A percentile compares a stretch with the other conserved stretches of the same genome.
Evolutionary conservation across 35 echinoderm and acorn worm species (phyloP).

Genomic region (Lytechinus pictus): DNA sequence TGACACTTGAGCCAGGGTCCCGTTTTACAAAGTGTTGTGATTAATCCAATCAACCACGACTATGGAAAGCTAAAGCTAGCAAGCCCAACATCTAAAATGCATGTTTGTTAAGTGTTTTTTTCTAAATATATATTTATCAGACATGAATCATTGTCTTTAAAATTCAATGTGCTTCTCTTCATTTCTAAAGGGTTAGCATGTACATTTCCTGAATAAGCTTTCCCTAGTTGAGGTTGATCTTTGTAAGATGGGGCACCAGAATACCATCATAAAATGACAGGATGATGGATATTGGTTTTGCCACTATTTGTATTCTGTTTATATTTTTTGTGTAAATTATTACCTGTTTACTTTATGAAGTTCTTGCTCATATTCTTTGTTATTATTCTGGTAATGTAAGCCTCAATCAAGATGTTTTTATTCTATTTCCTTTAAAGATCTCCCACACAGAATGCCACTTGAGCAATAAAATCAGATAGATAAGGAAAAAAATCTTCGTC

Average conservation of each 20-base stretch:
- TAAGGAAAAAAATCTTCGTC: not conserved
- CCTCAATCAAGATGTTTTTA: not conserved
- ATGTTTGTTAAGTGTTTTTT: too few species aligned
- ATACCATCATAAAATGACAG: not conserved
- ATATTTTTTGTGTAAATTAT: conserved; percentile 20
- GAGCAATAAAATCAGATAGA: conserved; percentile 43
- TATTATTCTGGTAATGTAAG: not conserved
- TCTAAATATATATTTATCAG: too few species aligned
- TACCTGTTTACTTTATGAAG: not conserved
- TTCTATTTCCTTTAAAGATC: not conserved
- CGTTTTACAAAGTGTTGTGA: too few species aligned
- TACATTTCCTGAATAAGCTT: too few species aligned
- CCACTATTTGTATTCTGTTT: not conserved
- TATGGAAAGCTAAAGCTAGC: too few species aligned
- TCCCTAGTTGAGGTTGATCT: too few species aligned
- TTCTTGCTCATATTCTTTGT: not conserved
- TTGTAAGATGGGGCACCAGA: too few species aligned
- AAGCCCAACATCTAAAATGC: too few species aligned
- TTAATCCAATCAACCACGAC: too few species aligned
- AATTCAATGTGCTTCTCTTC: too few species aligned
- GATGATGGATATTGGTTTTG: not conserved
- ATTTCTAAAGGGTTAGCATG: too few species aligned
- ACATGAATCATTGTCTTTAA: too few species aligned
- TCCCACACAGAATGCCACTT: conserved; percentile 38
- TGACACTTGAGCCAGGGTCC: not conserved